Percentiles rank a stretch among this genome's conserved stretches.
Evolutionary conservation across 2,113 vertebrate species (phyloP).

Genomic region (Nipponia nippon): DNA sequence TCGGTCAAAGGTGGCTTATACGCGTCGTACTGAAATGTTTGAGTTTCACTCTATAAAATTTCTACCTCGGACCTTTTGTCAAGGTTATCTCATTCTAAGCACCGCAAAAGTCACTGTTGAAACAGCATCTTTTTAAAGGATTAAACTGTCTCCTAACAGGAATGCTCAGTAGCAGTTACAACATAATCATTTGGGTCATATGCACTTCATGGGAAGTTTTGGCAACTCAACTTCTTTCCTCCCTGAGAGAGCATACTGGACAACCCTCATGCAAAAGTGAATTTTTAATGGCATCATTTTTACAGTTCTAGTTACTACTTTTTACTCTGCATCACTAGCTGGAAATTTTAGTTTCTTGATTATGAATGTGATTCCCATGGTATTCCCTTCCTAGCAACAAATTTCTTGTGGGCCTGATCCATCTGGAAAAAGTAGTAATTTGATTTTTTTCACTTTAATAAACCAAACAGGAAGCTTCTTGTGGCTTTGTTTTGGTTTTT

Average conservation of each 20-base stretch:
- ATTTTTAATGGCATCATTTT: not conserved
- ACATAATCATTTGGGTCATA: not conserved
- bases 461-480: not conserved
- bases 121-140: not conserved
- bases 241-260: not conserved
- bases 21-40: rapidly evolving
- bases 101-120: not conserved
- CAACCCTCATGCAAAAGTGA: not conserved
- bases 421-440: not conserved
- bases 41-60: not conserved
- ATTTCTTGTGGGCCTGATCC: not conserved
- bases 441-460: not conserved
- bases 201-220: not conserved
- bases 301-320: not conserved
- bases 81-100: not conserved
- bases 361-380: not conserved
- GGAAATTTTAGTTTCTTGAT: not conserved
- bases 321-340: not conserved
- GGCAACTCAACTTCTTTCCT: not conserved
- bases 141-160: not conserved
- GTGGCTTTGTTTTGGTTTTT: not conserved
- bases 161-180: not conserved
- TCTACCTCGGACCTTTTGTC: not conserved
- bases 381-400: not conserved
- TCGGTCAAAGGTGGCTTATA: not conserved